Conservation (phyloP, 2,113 vertebrate species). For the Argyrosomus japonicus region DNA sequence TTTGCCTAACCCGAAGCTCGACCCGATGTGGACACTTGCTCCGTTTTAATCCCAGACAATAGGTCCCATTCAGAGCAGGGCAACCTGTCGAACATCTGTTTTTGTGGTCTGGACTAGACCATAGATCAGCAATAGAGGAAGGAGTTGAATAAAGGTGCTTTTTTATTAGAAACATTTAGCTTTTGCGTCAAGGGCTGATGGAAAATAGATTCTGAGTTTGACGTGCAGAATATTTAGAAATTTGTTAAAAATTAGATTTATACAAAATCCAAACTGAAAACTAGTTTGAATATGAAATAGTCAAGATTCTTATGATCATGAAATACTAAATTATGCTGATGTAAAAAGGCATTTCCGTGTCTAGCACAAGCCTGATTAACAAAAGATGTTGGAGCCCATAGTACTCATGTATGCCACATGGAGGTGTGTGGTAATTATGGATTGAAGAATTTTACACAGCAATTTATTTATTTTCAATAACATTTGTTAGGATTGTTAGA, state of each 20-base stretch:
- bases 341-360: not conserved
- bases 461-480: no score
- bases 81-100: constrained; percentile 79
- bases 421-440: no score
- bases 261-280: not conserved
- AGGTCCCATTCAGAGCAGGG: constrained; percentile 69
- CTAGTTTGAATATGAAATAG: not conserved
- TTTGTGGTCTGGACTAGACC: constrained; percentile 35
- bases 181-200: not conserved
- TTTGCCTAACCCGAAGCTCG: constrained; percentile 72
- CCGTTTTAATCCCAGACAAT: constrained; percentile 77
- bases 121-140: constrained; percentile 12
- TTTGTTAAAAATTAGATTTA: not conserved
- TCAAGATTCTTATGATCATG: not conserved
- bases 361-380: not conserved
- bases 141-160: constrained; percentile 12
- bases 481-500: no score
- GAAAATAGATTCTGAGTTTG: not conserved
- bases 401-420: no score
- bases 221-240: not conserved
- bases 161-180: constrained; percentile 26
- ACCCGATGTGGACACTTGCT: constrained; percentile 79
- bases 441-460: no score
- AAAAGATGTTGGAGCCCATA: not conserved
- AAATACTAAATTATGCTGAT: not conserved